Conservation (phyloP, 2,113 vertebrate species). For the Callocephalon fimbriatum region DNA sequence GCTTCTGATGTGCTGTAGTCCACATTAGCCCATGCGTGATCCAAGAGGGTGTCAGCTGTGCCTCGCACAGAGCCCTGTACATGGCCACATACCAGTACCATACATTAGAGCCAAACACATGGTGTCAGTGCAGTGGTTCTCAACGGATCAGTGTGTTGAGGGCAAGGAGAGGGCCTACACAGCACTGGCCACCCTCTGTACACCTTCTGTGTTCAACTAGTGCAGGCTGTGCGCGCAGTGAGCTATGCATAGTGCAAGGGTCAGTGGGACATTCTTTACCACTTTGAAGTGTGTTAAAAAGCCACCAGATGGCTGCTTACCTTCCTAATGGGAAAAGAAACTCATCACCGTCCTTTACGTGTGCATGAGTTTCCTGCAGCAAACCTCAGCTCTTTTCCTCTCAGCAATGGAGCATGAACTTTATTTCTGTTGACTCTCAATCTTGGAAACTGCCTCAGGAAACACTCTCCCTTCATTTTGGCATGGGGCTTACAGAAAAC, state of each 20-base stretch:
- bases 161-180: neutral
- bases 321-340: neutral
- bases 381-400: neutral
- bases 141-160: fast-evolving
- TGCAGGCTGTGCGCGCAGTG: fast-evolving
- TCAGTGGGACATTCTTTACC: neutral
- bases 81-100: fast-evolving
- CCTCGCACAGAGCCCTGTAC: fast-evolving
- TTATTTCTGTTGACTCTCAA: neutral
- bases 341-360: fast-evolving
- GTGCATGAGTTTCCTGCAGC: fast-evolving
- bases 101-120: fast-evolving
- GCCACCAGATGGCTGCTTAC: neutral
- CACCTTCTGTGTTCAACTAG: fast-evolving
- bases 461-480: neutral
- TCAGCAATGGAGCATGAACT: neutral
- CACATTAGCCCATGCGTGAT: neutral
- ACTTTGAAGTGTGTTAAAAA: neutral
- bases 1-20: neutral
- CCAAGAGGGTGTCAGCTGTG: too few species aligned
- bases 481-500: neutral
- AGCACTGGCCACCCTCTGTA: neutral
- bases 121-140: fast-evolving
- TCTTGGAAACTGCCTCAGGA: neutral
- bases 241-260: neutral